Evolutionary conservation across 2,797 vertebrate species (phyloP).

Genomic region (Microctenopoma stevenorrisi): DNA sequence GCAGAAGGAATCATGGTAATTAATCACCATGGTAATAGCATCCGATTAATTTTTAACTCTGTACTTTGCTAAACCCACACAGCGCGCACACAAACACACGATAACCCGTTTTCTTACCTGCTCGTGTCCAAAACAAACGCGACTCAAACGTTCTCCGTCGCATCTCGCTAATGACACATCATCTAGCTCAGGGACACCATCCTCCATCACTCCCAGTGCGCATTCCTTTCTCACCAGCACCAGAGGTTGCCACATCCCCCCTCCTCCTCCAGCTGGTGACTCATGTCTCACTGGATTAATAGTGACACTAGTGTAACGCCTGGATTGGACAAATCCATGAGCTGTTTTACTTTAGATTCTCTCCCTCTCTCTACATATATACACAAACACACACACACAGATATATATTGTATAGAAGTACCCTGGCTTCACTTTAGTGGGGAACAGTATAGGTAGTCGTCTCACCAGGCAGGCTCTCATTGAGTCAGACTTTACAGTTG

Average conservation of each 20-base stretch:
- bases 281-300: conserved; percentile 36
- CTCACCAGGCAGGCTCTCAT: too few species aligned
- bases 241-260: conserved; percentile 24
- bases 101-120: conserved; percentile 13
- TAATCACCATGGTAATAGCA: conserved; percentile 33
- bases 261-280: conserved; percentile 45
- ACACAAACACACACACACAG: too few species aligned
- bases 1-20: not conserved
- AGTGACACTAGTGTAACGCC: conserved; percentile 25
- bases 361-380: too few species aligned
- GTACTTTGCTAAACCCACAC: not conserved
- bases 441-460: too few species aligned
- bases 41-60: not conserved
- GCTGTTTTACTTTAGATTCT: too few species aligned
- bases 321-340: too few species aligned
- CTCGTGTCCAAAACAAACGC: not conserved
- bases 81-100: not conserved
- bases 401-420: too few species aligned
- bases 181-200: not conserved
- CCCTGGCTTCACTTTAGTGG: too few species aligned
- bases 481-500: too few species aligned
- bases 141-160: not conserved
- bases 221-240: conserved; percentile 30
- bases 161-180: not conserved
- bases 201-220: conserved; percentile 37